Evolutionary conservation across 2,888 invertebrate species (phyloP), one percentile per base, ranked within the genome.

Genomic region (Cotesia congregata): DNA sequence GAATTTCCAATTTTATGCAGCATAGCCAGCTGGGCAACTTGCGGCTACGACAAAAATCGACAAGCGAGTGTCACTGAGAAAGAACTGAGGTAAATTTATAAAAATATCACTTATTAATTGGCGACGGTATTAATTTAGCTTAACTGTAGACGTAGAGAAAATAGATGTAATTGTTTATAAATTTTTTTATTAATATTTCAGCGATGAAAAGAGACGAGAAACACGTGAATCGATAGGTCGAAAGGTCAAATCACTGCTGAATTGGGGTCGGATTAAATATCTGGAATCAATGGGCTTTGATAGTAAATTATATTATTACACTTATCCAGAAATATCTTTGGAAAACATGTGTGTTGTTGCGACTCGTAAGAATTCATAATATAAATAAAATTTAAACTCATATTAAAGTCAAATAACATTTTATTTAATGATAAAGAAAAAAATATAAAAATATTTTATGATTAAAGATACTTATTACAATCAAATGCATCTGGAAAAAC

Each of bases 11-110:
- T 95, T 39, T 92, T 97, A 85, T 93, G 94, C 77, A 94, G 95
- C 80, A 92, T 97, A 85, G 95, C 95, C 6, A 95, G 97, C 85
- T 97, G 97, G 97, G 96, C 96, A 0, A 96, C 96, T 1, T 96
- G 97, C 90, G 95, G 96, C 5, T 90, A 90, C 0, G 94, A 94
- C 0, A 91, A 92, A 79, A 93, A 92, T 83, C 91, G 93, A 80
- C 85, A 62, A 6, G 4, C 15, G 38, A 9, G n/a, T 59, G 12
- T 5, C 12, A n/a, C 59, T 12, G 12, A 15, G 5, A 60, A 41
- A 17, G 20, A 40, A 69, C 3, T 41, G 6, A 71, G 50, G 50
- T 50, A 50, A 6, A 12, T 50, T 50, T 50, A 4, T 12, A 7
- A 50, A 12, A 50, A 50, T 9, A 50, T 50, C 3, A 41, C 7